Percentiles rank a stretch among this genome's conserved stretches.
Evolutionary conservation across 2,888 invertebrate genomes (phyloP).

Genomic region (Perdita meconis): DNA sequence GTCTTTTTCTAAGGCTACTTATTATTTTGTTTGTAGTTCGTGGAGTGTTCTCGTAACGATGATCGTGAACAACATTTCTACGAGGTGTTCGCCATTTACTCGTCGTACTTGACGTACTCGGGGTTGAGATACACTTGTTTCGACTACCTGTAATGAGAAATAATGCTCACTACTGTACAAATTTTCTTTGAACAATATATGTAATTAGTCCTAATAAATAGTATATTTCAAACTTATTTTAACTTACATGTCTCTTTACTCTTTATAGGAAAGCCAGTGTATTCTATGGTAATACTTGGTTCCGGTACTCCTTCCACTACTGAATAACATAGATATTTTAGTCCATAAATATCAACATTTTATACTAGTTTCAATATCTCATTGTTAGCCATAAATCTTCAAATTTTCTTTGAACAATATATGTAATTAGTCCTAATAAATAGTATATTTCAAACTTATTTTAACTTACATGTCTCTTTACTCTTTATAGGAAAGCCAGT

Average conservation of each 20-base stretch:
- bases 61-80: not conserved
- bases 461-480: no score
- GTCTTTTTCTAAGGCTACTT: not conserved
- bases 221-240: no score
- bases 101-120: not conserved
- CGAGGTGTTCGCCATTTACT: not conserved
- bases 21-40: not conserved
- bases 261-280: no score
- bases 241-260: no score
- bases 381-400: slow-evolving; percentile 1
- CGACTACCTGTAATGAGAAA: not conserved
- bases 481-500: no score
- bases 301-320: no score
- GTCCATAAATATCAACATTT: not conserved
- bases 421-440: no score
- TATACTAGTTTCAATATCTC: not conserved
- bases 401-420: no score
- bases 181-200: no score
- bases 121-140: not conserved
- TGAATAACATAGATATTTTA: not conserved
- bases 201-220: no score
- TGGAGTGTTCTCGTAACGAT: not conserved
- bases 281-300: no score
- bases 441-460: no score
- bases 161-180: not conserved